A percentile compares a stretch with the other conserved stretches of the same genome.
phyloP scores from a whole-genome alignment of 2,888 invertebrate genomes.

The Thymelicus lineola region DNA sequence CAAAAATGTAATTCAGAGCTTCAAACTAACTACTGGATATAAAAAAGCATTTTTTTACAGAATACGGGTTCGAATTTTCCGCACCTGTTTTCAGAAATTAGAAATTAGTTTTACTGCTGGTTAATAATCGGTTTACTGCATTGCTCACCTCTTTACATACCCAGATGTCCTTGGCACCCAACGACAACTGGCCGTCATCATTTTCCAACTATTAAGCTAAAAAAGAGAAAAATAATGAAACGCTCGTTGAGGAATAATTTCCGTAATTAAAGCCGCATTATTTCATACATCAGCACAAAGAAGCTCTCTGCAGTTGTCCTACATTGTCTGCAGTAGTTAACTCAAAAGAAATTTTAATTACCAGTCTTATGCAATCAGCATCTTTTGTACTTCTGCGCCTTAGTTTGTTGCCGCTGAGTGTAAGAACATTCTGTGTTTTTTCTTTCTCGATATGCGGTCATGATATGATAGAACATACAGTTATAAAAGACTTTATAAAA shows the following conservation, averaged over 20 bases:
- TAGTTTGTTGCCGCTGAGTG: constrained; percentile 19
- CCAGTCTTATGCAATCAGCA: constrained; percentile 27
- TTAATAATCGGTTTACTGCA: too few relatives aligned
- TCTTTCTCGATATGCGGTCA: not conserved
- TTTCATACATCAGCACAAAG: constrained; percentile 20
- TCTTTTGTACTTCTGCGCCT: constrained; percentile 22
- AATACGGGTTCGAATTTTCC: too few relatives aligned
- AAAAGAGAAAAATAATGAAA: not conserved
- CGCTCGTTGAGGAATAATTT: constrained; percentile 3
- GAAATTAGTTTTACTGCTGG: too few relatives aligned
- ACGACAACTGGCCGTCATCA: not conserved
- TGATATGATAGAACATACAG: too few relatives aligned
- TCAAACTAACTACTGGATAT: too few relatives aligned
- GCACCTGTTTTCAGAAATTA: too few relatives aligned
- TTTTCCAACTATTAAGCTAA: not conserved
- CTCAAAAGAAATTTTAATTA: constrained; percentile 32
- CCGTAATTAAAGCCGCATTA: constrained; percentile 15
- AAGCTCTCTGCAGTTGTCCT: constrained; percentile 23
- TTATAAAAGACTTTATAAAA: too few relatives aligned
- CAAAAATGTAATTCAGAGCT: too few relatives aligned
- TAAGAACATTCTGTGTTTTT: not conserved
- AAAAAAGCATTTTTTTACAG: too few relatives aligned
- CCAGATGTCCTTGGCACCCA: not conserved
- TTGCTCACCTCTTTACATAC: not conserved
- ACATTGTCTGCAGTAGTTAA: constrained; percentile 29